Evolutionary conservation across 2,797 vertebrate species (phyloP), one percentile per base, ranked within the genome.

Genomic region (Melanotaenia pygmaea): DNA sequence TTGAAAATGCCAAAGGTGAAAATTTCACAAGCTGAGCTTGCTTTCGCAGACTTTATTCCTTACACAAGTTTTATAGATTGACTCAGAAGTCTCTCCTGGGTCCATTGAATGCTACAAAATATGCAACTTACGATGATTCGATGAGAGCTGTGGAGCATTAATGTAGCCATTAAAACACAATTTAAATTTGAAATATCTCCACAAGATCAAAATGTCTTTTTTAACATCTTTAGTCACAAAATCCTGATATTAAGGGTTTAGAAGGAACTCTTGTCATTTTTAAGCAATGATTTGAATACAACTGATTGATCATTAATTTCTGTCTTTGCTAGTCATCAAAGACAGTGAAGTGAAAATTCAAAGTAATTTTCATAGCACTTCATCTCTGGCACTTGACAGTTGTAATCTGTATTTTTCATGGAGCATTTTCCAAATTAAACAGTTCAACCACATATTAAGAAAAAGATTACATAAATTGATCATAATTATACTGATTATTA

Each of bases 1-100:
- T 72, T 28, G 58, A 80, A 85, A 84, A 77, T 78, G 80, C 76
- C 74, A 81, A 80, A 90, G 86, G 82, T 89, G 82, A 81, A 85
- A 90, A 82, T 2, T 68, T 58, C 70, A 57, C 13, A 77, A 77
- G 82, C 86, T 84, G 79, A 86, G 70, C 70, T 85, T 28, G 12
- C 62, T 63, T 69, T 54, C 75, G 64, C 16, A 65, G 70, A 80
- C 35, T 43, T 74, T 76, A 65, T 69, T 81, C 70, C 62, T 57
- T 38, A 56, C 10, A 22, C 70, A 67, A 40, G 65, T 77, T 73
- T 65, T 61, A 82, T 61, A 70, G 65, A 82, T 67, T 5, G 60
- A 80, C 68, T 78, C 59, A 60, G 59, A 77, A 40, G 37, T 35
- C 56, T 28, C 40, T 80, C 32, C 30, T 77, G 40, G 47, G 57